Evolutionary conservation across 2,888 invertebrate genomes (phyloP).

Genomic region (Oxycera nigricornis): DNA sequence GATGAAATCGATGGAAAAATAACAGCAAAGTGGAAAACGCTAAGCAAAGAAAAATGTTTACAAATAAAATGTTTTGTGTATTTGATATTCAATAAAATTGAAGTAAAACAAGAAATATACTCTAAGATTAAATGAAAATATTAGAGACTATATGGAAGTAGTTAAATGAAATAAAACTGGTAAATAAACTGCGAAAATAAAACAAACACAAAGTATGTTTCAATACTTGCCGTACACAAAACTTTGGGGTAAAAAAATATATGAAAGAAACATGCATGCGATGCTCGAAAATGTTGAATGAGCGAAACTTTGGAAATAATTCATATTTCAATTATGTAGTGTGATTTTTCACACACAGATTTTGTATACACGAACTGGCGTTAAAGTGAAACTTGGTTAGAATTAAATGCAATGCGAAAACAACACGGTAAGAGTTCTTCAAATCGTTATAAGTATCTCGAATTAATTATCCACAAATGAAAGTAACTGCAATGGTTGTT

Average conservation of each 20-base stretch:
- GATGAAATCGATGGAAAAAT: neutral
- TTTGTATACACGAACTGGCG: no score
- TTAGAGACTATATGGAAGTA: slow-evolving; percentile 32
- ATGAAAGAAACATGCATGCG: neutral
- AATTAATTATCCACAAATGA: no score
- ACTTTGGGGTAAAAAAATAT: neutral
- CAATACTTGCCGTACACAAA: neutral
- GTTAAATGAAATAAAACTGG: slow-evolving; percentile 39
- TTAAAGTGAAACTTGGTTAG: no score
- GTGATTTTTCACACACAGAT: neutral
- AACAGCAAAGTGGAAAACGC: neutral
- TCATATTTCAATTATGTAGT: slow-evolving; percentile 6
- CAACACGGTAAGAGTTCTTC: no score
- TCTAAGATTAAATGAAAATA: slow-evolving; percentile 21
- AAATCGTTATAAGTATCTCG: no score
- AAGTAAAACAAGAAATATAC: slow-evolving; percentile 41
- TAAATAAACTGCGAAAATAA: slow-evolving; percentile 12
- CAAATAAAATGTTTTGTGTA: slow-evolving; percentile 44
- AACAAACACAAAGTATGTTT: slow-evolving; percentile 23
- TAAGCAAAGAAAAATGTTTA: slow-evolving; percentile 2
- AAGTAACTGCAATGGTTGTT: no score
- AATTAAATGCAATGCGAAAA: no score
- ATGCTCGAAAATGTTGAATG: no score
- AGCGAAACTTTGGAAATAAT: slow-evolving; percentile 1
- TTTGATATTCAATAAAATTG: slow-evolving; percentile 47